phyloP scores from a whole-genome alignment of 2,888 invertebrate genomes.

The Pachymerium ferrugineum region DNA sequence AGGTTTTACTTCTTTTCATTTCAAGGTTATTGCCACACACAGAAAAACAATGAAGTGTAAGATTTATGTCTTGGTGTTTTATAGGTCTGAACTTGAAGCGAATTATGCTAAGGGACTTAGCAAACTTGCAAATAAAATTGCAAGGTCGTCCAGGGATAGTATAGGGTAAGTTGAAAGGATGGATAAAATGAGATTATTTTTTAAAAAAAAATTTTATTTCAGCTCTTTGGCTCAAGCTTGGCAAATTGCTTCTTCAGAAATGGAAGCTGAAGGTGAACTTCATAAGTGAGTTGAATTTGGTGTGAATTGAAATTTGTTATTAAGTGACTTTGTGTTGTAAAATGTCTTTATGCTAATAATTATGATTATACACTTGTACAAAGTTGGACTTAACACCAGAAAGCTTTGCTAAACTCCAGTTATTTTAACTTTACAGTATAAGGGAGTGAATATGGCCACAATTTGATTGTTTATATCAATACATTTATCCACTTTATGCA shows the following conservation, averaged over 20 bases:
- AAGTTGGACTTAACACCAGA: too few relatives aligned
- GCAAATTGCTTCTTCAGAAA: conserved; percentile 84
- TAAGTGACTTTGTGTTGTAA: too few relatives aligned
- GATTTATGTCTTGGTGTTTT: conserved; percentile 21
- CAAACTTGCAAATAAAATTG: conserved; percentile 77
- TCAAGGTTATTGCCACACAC: not conserved
- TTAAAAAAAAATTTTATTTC: conserved; percentile 31
- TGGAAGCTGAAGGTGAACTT: conserved; percentile 85
- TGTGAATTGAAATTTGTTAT: too few relatives aligned
- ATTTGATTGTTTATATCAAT: too few relatives aligned
- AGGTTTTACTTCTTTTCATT: too few relatives aligned
- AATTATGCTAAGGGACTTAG: conserved; percentile 84
- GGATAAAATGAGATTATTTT: not conserved
- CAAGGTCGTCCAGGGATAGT: conserved; percentile 62
- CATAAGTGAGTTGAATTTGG: conserved; percentile 58
- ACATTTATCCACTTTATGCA: not conserved
- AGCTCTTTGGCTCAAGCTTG: conserved; percentile 76
- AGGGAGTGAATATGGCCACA: too few relatives aligned
- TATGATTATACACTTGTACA: too few relatives aligned
- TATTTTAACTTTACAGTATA: too few relatives aligned
- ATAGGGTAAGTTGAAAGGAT: conserved; percentile 45
- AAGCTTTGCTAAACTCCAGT: too few relatives aligned
- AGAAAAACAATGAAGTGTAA: too few relatives aligned
- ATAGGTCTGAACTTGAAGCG: conserved; percentile 81
- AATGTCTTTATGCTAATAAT: too few relatives aligned